Evolutionary conservation across 2,888 invertebrate genomes (phyloP), one percentile per base, ranked within the genome.

Genomic region (Eupithecia exiguata): DNA sequence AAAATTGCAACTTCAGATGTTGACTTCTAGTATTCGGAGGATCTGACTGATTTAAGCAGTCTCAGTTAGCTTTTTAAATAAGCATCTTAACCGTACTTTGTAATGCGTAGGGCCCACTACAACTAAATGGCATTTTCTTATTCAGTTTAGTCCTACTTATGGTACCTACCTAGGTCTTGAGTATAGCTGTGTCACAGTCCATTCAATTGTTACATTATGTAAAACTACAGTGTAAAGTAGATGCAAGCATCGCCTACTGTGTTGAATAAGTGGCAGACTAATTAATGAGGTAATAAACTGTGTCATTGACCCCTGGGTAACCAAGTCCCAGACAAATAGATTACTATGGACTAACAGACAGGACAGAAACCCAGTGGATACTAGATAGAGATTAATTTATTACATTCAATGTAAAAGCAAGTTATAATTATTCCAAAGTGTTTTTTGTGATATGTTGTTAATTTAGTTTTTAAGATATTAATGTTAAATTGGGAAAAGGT

Each of bases 401-500:
- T 58, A 25, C 25, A 58, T 25, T 25, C 58, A 53, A 25, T 58
- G 58, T 10, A 7, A 53, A 21, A 21, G 21, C 10, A 21, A 21
- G 53, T 53, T 14, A 58, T 58, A 14, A 25, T 58, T 25, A 58
- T 25, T 58, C 58, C 58, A 58, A 58, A 58, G 58, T 58, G 21
- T 58, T 58, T 58, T 25, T 58, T 58, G 58, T 58, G 58, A 58
- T 58, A 58, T 58, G 14, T 58, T 58, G 58, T 58, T 53, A 53
- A 21, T 58, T 58, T 58, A 53, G 21, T 25, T 25, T 25, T 12
- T 58, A 25, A 25, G 58, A 58, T 14, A 4, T 53, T 21, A 9
- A 3, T 58, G 21, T 58, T n/a, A 25, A 25, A 25, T 12, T 58
- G 58, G 58, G 25, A 58, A 12, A 58, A 58, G 58, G 25, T 58